Base-by-base conservation (phyloP, 2,113 vertebrate genomes). In the Myrmophylax atrothorax region DNA sequence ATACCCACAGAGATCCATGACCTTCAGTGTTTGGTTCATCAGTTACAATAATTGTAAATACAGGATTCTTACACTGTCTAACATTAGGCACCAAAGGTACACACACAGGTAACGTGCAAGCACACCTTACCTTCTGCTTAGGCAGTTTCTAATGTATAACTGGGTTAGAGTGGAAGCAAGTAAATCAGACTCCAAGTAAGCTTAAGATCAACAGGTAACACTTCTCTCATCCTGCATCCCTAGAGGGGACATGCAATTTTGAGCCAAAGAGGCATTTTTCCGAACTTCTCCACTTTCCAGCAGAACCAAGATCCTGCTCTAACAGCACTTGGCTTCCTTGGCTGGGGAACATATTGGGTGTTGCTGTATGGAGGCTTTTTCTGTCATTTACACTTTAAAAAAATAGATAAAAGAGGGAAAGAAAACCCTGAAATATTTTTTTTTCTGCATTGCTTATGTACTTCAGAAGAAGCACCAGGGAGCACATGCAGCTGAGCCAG, bases 61-160 rank as follows among this genome's bases (percentile, higher is more conserved):
- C 0, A 1, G 49, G 12, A 63, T 18, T 24, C 3, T 0, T 0
- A 7, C 10, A 14, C 69, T 15, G 2, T 5, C 47, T 35, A 14
- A 40, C 26, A 10, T 1, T 3, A 25, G 44, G 24, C 14, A 56
- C 29, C 56, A 42, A 38, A 31, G 8, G 26, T 17, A 37, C 47
- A 9, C 47, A 9, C 5, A 15, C 5, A 67, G 56, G 31, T 31
- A 16, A 50, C 1, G 3, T 1, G 13, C 40, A 49, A 59, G 50
- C 3, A 2, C 46, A 16, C 50, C 23, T 40, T 8, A 14, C 12
- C 19, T 12, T 8, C 44, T 29, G 33, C 31, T 46, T 3, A 6
- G 35, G 29, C 44, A 47, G 14, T 15, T 63, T 59, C 56, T 47
- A 6, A 8, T 0, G 1, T 5, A 25, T 6, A 7, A 55, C 49